phyloP scores from a whole-genome alignment of 23 tunicate genomes.

The Botrylloides violaceus region DNA sequence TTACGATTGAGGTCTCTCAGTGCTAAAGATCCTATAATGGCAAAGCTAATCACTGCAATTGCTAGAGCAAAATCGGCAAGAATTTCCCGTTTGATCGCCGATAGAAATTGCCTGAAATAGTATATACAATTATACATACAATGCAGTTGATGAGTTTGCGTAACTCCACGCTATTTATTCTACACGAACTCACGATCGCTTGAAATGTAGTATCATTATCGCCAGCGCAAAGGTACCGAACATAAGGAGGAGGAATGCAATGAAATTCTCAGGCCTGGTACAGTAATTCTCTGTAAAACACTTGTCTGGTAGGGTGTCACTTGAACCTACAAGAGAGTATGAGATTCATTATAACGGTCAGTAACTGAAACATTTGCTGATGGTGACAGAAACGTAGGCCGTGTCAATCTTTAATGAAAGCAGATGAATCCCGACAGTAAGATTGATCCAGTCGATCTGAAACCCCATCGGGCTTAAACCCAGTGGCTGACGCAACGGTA shows the following conservation, averaged over 20 bases:
- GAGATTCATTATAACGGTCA: too few species aligned
- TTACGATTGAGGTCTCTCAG: constrained; percentile 63
- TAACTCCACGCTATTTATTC: too few species aligned
- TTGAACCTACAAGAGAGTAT: not conserved
- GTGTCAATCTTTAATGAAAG: too few species aligned
- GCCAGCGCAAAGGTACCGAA: constrained; percentile 74
- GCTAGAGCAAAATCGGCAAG: constrained; percentile 90
- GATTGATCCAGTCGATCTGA: too few species aligned
- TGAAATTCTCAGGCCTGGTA: constrained; percentile 73
- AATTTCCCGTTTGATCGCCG: constrained; percentile 80
- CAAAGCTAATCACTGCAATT: constrained; percentile 63
- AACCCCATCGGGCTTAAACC: too few species aligned
- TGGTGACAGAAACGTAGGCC: too few species aligned
- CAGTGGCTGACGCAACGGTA: too few species aligned
- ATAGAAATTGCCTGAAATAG: constrained; percentile 54
- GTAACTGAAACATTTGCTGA: too few species aligned
- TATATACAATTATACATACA: too few species aligned
- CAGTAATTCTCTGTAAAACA: constrained; percentile 21
- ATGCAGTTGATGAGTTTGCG: too few species aligned
- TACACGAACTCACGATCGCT: constrained; percentile 70
- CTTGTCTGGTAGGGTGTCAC: not conserved
- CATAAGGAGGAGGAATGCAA: constrained; percentile 70
- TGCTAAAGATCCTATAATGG: constrained; percentile 66
- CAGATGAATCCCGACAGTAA: too few species aligned
- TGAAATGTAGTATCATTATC: constrained; percentile 52